A percentile compares a stretch with the other conserved stretches of the same genome.
These are phyloP conservation scores for Neosilurus mollespiculum DNA, from an alignment of 2,797 vertebrate species.

Conservation along the genomic window DNA sequence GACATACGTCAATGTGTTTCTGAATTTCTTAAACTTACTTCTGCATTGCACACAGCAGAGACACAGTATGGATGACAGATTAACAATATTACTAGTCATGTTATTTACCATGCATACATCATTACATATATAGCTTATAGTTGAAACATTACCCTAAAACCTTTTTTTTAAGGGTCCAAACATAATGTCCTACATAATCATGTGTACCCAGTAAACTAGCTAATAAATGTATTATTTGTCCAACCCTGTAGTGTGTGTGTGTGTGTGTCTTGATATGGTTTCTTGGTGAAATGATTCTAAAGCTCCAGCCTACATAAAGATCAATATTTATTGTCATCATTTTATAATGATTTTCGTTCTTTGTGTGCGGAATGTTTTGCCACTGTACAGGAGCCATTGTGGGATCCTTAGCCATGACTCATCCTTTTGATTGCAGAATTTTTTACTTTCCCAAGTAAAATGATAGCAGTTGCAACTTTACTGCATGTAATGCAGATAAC, in stretches of 20 bases:
- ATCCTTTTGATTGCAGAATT: slow-evolving; percentile 18
- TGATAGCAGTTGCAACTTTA: slow-evolving; percentile 22
- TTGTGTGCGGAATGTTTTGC: slow-evolving; percentile 22
- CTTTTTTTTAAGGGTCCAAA: neutral
- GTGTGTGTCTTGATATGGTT: neutral
- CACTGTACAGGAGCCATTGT: slow-evolving; percentile 22
- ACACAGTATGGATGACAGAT: neutral
- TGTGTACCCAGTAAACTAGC: neutral
- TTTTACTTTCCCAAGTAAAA: slow-evolving; percentile 6
- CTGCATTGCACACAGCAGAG: neutral
- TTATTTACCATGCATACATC: neutral
- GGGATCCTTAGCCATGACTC: slow-evolving; percentile 42
- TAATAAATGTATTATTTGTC: slow-evolving; percentile 3
- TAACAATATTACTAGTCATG: neutral
- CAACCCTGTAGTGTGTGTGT: neutral
- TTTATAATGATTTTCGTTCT: slow-evolving; percentile 36
- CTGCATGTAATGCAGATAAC: slow-evolving; percentile 29
- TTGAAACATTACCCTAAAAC: neutral
- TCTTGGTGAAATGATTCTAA: slow-evolving; percentile 29
- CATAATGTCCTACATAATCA: neutral
- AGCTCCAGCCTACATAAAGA: slow-evolving; percentile 45
- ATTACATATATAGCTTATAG: neutral
- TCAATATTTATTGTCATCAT: slow-evolving; percentile 55
- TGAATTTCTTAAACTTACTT: neutral
- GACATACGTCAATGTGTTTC: neutral